Conservation (phyloP, 2,888 invertebrate species). For the Leptinotarsa juncta region DNA sequence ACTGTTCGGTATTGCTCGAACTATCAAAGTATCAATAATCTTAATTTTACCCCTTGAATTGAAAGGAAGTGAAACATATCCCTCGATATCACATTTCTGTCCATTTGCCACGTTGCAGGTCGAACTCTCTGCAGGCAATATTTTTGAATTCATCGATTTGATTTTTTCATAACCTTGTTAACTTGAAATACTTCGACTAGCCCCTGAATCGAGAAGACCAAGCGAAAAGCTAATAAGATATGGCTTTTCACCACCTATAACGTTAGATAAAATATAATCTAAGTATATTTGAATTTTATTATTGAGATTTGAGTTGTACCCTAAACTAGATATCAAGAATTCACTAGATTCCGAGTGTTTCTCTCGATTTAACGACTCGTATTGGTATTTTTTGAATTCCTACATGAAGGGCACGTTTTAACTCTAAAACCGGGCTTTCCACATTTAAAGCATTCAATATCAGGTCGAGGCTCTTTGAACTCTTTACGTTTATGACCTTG, state of each 20-base stretch:
- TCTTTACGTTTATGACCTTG: neutral
- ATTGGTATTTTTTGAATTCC: neutral
- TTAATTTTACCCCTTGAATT: neutral
- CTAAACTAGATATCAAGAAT: neutral
- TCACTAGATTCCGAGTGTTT: neutral
- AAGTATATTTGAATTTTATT: neutral
- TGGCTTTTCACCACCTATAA: neutral
- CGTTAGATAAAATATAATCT: neutral
- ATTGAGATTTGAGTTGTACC: neutral
- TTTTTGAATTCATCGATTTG: slow-evolving; percentile 3
- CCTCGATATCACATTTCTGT: neutral
- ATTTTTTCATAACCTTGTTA: neutral
- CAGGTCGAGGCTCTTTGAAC: neutral
- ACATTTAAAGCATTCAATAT: neutral
- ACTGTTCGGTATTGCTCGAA: neutral
- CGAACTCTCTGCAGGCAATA: neutral
- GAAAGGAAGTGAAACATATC: slow-evolving; percentile 7
- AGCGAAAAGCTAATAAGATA: too few species aligned
- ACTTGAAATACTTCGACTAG: neutral
- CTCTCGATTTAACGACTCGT: neutral
- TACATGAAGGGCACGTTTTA: neutral
- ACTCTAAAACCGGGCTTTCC: neutral
- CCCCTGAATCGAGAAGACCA: neutral
- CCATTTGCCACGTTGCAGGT: neutral
- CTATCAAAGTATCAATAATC: slow-evolving; percentile 2